Evolutionary conservation across 2,888 invertebrate genomes (phyloP).

Genomic region (Macroteleia sp.): DNA sequence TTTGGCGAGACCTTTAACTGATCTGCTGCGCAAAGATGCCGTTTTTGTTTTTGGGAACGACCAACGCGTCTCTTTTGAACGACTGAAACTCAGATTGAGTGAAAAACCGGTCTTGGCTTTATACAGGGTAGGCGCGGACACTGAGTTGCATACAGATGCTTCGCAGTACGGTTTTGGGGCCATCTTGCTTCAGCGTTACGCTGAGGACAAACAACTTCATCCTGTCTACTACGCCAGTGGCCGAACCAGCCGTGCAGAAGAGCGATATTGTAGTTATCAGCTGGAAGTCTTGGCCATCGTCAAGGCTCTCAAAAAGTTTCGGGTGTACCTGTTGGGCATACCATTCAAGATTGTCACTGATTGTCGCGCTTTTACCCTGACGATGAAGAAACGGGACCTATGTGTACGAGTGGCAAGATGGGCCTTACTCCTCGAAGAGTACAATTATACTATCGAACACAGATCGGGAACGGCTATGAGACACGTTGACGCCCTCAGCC

Average conservation of each 20-base stretch:
- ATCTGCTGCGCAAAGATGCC: slow-evolving; percentile 8
- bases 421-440: slow-evolving; percentile 8
- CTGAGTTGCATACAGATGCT: not conserved
- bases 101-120: slow-evolving; percentile 5
- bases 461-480: slow-evolving; percentile 1
- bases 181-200: slow-evolving; percentile 27
- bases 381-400: slow-evolving; percentile 1
- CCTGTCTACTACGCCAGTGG: slow-evolving; percentile 66
- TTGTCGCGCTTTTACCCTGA: too few species aligned
- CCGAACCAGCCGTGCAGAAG: slow-evolving; percentile 65
- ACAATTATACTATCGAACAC: slow-evolving; percentile 1
- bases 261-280: slow-evolving; percentile 68
- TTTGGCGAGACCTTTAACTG: slow-evolving; percentile 13
- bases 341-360: too few species aligned
- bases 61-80: not conserved
- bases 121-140: too few species aligned
- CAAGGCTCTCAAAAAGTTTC: slow-evolving; percentile 52
- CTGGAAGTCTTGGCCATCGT: slow-evolving; percentile 65
- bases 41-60: slow-evolving; percentile 4
- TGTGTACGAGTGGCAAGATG: slow-evolving; percentile 10
- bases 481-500: slow-evolving; percentile 6
- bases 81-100: not conserved
- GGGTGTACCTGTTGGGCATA: slow-evolving; percentile 6
- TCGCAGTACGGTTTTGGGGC: slow-evolving; percentile 45
- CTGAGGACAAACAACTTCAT: too few species aligned